phyloP scores from a whole-genome alignment of 1,140 invertebrate species.

The Trachymyrmex cornetzi region DNA sequence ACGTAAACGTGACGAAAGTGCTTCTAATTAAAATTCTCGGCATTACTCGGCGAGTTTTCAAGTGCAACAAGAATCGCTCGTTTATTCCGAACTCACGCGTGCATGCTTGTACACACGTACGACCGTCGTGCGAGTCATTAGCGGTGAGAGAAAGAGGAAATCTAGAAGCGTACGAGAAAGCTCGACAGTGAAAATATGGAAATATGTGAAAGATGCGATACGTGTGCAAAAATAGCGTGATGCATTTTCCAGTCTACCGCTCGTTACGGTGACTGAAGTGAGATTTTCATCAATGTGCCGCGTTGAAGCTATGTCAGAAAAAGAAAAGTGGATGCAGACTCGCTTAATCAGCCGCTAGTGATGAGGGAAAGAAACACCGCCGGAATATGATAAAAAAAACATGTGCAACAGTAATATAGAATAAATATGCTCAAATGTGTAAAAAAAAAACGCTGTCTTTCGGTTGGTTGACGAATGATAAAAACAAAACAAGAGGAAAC shows the following conservation, averaged over 20 bases:
- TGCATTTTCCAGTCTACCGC: constrained; percentile 47
- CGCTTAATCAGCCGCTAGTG: neutral
- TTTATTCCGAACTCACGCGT: constrained; percentile 8
- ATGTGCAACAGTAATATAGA: neutral
- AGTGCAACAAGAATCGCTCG: constrained; percentile 8
- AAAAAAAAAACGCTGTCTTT: constrained; percentile 3
- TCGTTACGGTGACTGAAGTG: constrained; percentile 4
- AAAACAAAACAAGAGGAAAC: neutral
- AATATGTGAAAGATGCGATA: constrained; percentile 30
- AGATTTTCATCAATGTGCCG: constrained; percentile 52
- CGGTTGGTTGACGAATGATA: neutral
- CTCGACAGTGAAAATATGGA: constrained; percentile 39
- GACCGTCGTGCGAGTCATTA: constrained; percentile 16
- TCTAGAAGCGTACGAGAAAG: neutral
- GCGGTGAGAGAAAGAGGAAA: neutral
- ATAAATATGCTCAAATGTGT: neutral
- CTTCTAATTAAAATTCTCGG: constrained; percentile 53
- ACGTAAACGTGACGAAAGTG: constrained; percentile 13
- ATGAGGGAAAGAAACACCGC: neutral
- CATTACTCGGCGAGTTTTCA: constrained; percentile 32
- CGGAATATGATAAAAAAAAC: neutral
- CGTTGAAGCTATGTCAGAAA: constrained; percentile 16
- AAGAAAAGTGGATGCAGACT: constrained; percentile 30
- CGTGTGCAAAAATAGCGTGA: constrained; percentile 36
- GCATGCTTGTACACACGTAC: neutral